Evolutionary conservation across 2,888 invertebrate species (phyloP).

Genomic region (Cerastoderma edule): DNA sequence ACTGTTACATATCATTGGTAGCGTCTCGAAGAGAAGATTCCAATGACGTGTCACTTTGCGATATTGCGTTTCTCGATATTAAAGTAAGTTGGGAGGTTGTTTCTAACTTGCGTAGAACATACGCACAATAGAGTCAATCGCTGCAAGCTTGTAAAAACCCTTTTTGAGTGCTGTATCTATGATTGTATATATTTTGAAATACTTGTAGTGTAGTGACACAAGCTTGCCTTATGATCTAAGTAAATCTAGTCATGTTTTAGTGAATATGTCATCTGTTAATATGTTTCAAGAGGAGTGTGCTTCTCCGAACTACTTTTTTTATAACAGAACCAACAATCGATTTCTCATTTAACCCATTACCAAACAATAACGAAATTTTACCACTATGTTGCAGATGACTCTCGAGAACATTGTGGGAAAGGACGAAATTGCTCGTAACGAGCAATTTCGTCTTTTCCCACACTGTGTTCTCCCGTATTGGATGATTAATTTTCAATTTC

Average conservation of each 20-base stretch:
- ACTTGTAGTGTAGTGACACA: slow-evolving; percentile 13
- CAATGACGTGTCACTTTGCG: too few species aligned
- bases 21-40: too few species aligned
- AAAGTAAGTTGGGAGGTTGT: too few species aligned
- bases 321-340: too few species aligned
- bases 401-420: slow-evolving; percentile 9
- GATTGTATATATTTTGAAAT: not conserved
- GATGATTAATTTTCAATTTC: too few species aligned
- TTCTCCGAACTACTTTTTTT: too few species aligned
- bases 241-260: not conserved
- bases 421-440: too few species aligned
- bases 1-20: too few species aligned
- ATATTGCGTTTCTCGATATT: too few species aligned
- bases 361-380: not conserved
- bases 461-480: too few species aligned
- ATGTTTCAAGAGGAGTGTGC: not conserved
- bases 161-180: slow-evolving; percentile 2
- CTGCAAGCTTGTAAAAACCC: not conserved
- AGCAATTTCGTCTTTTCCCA: too few species aligned
- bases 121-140: not conserved
- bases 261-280: not conserved
- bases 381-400: not conserved
- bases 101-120: not conserved
- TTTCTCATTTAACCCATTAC: not conserved
- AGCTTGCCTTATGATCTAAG: slow-evolving; percentile 9